Percentiles rank a stretch among this genome's conserved stretches.
These are phyloP conservation scores for Sparidentex hasta DNA, from an alignment of 2,797 vertebrate species.

Conservation along the genomic window DNA sequence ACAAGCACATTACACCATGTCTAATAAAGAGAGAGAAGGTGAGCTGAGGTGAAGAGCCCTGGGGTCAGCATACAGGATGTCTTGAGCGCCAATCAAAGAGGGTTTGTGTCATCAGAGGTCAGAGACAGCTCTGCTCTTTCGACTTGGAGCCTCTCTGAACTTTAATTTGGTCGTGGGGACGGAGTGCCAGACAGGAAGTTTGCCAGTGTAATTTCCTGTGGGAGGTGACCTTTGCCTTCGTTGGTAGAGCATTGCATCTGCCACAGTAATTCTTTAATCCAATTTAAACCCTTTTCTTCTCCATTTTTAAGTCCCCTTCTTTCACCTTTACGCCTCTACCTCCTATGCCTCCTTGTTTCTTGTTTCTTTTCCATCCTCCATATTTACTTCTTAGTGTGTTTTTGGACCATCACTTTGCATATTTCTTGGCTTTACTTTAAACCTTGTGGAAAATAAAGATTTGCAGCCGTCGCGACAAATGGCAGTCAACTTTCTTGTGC, in stretches of 20 bases:
- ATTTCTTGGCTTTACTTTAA: constrained; percentile 35
- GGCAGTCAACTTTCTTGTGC: constrained; percentile 11
- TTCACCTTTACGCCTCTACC: constrained; percentile 13
- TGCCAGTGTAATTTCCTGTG: constrained; percentile 77
- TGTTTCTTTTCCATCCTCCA: background rate
- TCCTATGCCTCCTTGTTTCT: background rate
- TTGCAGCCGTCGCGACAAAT: constrained; percentile 8
- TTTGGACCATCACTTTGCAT: constrained; percentile 10
- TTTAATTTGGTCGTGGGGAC: constrained; percentile 64
- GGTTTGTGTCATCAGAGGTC: constrained; percentile 62
- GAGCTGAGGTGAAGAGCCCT: constrained; percentile 14
- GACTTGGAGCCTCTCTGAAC: constrained; percentile 60
- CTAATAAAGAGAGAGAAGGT: constrained; percentile 16
- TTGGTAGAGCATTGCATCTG: constrained; percentile 53
- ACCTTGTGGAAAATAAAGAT: background rate
- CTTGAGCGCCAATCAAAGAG: constrained; percentile 60
- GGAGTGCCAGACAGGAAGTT: constrained; percentile 68
- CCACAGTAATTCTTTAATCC: constrained; percentile 56
- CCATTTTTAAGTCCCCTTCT: constrained; percentile 22
- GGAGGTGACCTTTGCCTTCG: constrained; percentile 67
- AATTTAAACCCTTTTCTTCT: constrained; percentile 34
- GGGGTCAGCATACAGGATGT: constrained; percentile 50
- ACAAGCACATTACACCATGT: constrained; percentile 4
- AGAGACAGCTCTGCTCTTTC: constrained; percentile 39
- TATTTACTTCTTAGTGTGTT: background rate